Evolutionary conservation across 2,113 vertebrate genomes (phyloP), one percentile per base, ranked within the genome.

Genomic region (Leucopsar rothschildi): DNA sequence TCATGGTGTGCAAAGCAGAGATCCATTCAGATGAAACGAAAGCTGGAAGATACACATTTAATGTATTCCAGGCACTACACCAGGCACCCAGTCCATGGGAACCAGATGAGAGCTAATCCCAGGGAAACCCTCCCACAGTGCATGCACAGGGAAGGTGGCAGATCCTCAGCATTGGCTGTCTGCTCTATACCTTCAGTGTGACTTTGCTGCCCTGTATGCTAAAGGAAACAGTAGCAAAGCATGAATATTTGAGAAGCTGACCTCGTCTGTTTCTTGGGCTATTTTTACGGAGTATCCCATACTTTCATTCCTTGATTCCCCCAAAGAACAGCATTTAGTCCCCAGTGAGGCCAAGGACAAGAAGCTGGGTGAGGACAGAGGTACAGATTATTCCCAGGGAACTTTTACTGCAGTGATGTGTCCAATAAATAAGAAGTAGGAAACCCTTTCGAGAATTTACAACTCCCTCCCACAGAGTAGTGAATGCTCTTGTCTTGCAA

Each of bases 401-500:
- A 45, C n/a, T 65, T 72, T 25, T 64, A 28, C 17, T 42, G 33
- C 37, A 61, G 35, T 12, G 27, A 44, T 12, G 8, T 22, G 33
- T 25, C 42, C 25, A 53, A 56, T 10, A 86, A 53, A 72, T 6
- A 57, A 40, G 13, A 37, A 33, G 8, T 3, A 40, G 76, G 86
- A 79, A 39, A 19, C 8, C 11, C 16, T 29, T 35, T 25, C 47
- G 83, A 31, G 52, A 69, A 73, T 35, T 59, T 52, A 47, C 17
- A 73, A 27, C n/a, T 79, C 0, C 0, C 4, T 75, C 57, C n/a
- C 2, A 3, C 20, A 14, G 17, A 25, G 35, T 2, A 28, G 35
- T 1, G 7, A 94, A 63, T 15, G 42, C 0, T 0, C 14, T 63
- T 33, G 15, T 35, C 28, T 82, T 35, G 42, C 16, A 23, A 20